Evolutionary conservation across 2,113 vertebrate genomes (phyloP), one percentile per base, ranked within the genome.

Genomic region (Erythrocercus mccallii): DNA sequence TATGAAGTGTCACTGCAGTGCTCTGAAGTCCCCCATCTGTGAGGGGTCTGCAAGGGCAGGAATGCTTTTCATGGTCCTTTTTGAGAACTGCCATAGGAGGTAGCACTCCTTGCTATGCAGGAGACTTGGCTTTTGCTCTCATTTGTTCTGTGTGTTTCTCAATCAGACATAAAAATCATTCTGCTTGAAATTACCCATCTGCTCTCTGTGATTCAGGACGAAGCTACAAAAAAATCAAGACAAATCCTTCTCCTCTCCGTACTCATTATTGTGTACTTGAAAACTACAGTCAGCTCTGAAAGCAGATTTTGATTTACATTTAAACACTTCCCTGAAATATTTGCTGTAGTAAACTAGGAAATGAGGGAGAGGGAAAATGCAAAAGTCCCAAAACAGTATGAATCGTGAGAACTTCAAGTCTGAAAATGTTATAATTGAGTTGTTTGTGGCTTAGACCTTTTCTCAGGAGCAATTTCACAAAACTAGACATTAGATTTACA

Each of bases 161-260:
- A 79, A 74, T 86, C 69, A 90, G 61, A 91, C 57, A 64, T 78
- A 93, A 95, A 96, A 92, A 31, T 79, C 45, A 45, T 81, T 88
- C 69, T 88, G 69, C 86, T 88, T 86, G 80, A 88, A 94, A 94
- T 95, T 92, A 61, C 73, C 88, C 82, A 73, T 92, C 71, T 95
- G 94, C 44, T 80, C 72, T 81, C 91, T 60, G 71, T 78, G 86
- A 88, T 51, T 81, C 68, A 90, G 80, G 68, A 68, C 35, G 88
- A 93, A 95, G 57, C 44, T 62, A 70, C 62, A 64, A 82, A 56
- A 84, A 83, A 84, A 83, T 33, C 61, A 50, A 47, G 64, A 81
- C n/a, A 69, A 62, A 28, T 76, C 77, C 42, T 88, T 64, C 47
- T 94, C 35, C 38, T 57, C 31, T 89, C 35, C 53, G 18, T 81